A percentile compares a stretch with the other conserved stretches of the same genome.
These are phyloP conservation scores for Osmerus eperlanus DNA, from an alignment of 2,113 vertebrate genomes.

Conservation along the genomic window DNA sequence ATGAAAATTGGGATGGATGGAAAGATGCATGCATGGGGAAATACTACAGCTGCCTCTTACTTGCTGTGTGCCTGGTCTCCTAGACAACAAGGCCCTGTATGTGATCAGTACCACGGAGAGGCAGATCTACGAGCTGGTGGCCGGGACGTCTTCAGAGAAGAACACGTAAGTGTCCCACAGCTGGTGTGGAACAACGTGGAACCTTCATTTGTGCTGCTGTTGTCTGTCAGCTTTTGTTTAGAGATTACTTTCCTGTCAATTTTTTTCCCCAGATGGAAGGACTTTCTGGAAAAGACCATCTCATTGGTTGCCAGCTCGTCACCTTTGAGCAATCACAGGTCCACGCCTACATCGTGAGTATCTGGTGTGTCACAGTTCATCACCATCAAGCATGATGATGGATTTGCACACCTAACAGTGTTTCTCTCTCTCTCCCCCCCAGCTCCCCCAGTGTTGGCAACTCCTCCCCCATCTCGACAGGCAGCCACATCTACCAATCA, in stretches of 20 bases:
- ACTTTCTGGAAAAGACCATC: slow-evolving; percentile 70
- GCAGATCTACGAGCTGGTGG: slow-evolving; percentile 93
- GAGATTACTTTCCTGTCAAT: not conserved
- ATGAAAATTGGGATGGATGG: not conserved
- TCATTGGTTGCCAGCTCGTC: slow-evolving; percentile 37
- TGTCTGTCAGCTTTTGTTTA: too few relatives aligned
- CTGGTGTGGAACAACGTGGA: too few relatives aligned
- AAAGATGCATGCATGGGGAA: too few relatives aligned
- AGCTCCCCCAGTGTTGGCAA: slow-evolving; percentile 49
- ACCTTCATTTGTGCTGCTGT: too few relatives aligned
- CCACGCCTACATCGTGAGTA: slow-evolving; percentile 59
- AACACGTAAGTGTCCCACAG: slow-evolving; percentile 74
- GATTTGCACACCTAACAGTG: too few relatives aligned
- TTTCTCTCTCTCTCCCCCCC: not conserved
- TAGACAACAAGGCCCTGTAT: slow-evolving; percentile 91
- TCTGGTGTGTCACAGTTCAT: not conserved
- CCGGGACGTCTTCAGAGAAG: slow-evolving; percentile 80
- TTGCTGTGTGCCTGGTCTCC: not conserved
- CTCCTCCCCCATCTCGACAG: slow-evolving; percentile 40
- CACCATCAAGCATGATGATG: too few relatives aligned
- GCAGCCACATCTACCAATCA: slow-evolving; percentile 36
- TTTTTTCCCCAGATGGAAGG: slow-evolving; percentile 65
- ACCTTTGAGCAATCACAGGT: slow-evolving; percentile 44
- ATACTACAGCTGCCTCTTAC: not conserved
- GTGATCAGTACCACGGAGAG: slow-evolving; percentile 90